phyloP scores from a whole-genome alignment of 2,797 vertebrate genomes.

The Apodemus agrarius region DNA sequence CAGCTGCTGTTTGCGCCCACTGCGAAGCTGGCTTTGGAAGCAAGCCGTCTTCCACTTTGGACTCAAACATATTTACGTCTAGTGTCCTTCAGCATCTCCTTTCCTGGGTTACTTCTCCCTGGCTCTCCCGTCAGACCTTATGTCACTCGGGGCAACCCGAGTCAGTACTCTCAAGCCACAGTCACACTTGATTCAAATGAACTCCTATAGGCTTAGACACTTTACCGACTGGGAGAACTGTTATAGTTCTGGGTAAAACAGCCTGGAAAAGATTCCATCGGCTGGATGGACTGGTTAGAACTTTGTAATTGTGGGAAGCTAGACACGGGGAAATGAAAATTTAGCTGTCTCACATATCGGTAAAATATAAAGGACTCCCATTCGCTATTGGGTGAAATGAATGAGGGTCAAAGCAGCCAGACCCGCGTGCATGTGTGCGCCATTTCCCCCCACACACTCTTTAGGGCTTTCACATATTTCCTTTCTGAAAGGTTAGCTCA shows the following conservation, averaged over 20 bases:
- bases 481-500: conserved; percentile 17
- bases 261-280: not conserved
- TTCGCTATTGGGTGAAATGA: no score
- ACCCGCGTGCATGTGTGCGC: not conserved
- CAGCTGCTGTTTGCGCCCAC: not conserved
- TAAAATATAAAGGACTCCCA: no score
- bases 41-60: not conserved
- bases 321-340: no score
- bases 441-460: not conserved
- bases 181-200: not conserved
- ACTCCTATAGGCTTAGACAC: not conserved
- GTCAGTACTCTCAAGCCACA: not conserved
- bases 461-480: not conserved
- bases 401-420: not conserved
- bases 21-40: not conserved
- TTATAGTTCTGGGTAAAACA: no score
- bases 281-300: not conserved
- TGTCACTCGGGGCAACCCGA: not conserved
- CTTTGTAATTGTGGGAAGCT: not conserved
- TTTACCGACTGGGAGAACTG: not conserved
- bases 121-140: not conserved
- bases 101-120: not conserved
- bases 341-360: no score
- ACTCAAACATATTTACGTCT: not conserved
- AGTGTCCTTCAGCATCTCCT: not conserved